Evolutionary conservation across 53 echinoderm and acorn worm species (phyloP), one percentile per base, ranked within the genome.

Genomic region (Temnopleurus reevesii): DNA sequence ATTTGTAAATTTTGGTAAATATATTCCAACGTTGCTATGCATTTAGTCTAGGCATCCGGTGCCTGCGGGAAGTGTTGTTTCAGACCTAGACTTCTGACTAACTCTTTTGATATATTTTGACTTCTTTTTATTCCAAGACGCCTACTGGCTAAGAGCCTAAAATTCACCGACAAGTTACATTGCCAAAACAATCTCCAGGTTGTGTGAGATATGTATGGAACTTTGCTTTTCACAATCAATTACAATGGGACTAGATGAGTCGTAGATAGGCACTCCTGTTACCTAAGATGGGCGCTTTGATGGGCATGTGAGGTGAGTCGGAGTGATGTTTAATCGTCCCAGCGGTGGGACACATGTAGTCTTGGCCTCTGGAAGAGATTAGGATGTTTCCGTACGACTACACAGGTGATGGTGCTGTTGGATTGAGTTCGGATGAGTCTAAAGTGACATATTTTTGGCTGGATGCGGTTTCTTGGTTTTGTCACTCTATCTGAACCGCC

Each of bases 181-280:
- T n/a, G n/a, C n/a, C n/a, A n/a, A n/a, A n/a, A n/a, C n/a, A n/a
- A n/a, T n/a, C n/a, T n/a, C n/a, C n/a, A n/a, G n/a, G n/a, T n/a
- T n/a, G n/a, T n/a, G n/a, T n/a, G n/a, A n/a, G n/a, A n/a, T n/a
- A n/a, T n/a, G n/a, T n/a, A n/a, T n/a, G 71, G 71, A 10, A 71
- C 41, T n/a, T 1, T 71, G 43, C 71, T 38, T 71, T n/a, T 71
- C 71, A 71, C 8, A 5, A 71, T 36, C 71, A 71, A 71, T 71
- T 71, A 71, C 33, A 38, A 8, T 19, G 19, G 19, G 71, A 38
- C 71, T 41, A 41, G 71, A 71, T 71, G 71, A 71, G 71, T 21
- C 41, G 21, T 6, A 71, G 71, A 71, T 71, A 71, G 71, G 71
- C 71, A 41, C 71, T 38, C 41, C 71, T 71, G 71, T 18, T n/a